These are phyloP conservation scores for Halichoeres trimaculatus DNA, from an alignment of 2,113 vertebrate genomes.

Conservation along the genomic window DNA sequence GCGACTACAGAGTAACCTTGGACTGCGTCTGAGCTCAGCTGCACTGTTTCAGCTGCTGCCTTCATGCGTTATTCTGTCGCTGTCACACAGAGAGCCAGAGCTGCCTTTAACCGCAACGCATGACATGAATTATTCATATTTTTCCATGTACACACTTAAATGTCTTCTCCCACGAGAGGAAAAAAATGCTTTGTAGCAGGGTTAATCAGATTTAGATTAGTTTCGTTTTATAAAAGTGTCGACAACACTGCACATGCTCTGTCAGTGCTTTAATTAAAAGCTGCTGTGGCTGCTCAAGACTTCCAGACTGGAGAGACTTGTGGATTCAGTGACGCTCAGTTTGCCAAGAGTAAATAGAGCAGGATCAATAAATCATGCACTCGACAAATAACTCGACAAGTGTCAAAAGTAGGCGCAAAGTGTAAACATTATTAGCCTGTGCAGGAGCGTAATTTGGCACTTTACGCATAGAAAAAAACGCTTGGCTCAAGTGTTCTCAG, in stretches of 20 bases:
- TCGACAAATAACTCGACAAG: conserved; percentile 21
- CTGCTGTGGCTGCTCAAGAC: conserved; percentile 23
- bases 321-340: conserved; percentile 54
- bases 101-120: conserved; percentile 67
- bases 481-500: conserved; percentile 39
- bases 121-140: conserved; percentile 76
- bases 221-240: conserved; percentile 1
- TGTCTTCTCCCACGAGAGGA: conserved; percentile 1
- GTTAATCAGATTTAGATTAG: conserved; percentile 21
- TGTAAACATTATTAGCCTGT: neutral
- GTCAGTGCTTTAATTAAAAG: conserved; percentile 34
- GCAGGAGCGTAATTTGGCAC: neutral
- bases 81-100: conserved; percentile 23
- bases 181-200: neutral
- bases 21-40: conserved; percentile 33
- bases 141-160: conserved; percentile 58
- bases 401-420: conserved; percentile 15
- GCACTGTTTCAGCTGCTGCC: conserved; percentile 30
- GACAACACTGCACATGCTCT: conserved; percentile 5
- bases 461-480: conserved; percentile 30
- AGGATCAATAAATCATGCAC: conserved; percentile 36
- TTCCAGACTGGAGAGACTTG: conserved; percentile 61
- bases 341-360: conserved; percentile 25
- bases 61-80: conserved; percentile 12
- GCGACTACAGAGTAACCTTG: conserved; percentile 34